Base-by-base conservation (phyloP, 2,888 invertebrate species). In the Phorcus lineatus region DNA sequence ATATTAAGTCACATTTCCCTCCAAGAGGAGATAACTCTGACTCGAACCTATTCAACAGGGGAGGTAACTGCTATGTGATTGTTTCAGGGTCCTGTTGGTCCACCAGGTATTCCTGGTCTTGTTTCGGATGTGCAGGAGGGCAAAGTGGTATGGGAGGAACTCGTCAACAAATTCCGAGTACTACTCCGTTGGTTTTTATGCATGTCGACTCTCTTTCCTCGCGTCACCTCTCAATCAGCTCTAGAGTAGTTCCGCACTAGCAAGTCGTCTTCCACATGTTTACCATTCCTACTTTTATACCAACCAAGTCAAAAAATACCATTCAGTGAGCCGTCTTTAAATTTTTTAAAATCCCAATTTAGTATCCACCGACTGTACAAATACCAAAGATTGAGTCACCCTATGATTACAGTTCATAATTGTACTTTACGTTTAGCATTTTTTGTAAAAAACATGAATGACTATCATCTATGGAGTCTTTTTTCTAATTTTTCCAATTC, bases 151-250 rank as follows among this genome's bases (percentile, higher is more conserved):
- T 84, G 83, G 82, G 84, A 81, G 22, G 83, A 84, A 47, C 62
- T 85, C 55, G 81, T 84, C 57, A 82, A 85, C 78, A 79, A 83
- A 67, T 82, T 88, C 85, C 88, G 87, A 90, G 89, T 90, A 90
- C 90, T 87, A 85, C 88, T 88, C 88, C 88, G 82, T 85, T 83
- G 70, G 70, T 70, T 70, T 70, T 70, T 40, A n/a, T 70, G 70
- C 70, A 70, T 70, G 70, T 62, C 24, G 24, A 28, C 62, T 62
- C 28, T 57, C 57, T 19, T 3, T 28, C 62, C 62, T 24, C 16
- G 62, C 28, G 62, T 24, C 62, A 28, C 28, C 17, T 62, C 28
- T 24, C 16, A 24, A 24, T 28, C 28, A n/a, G 70, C 70, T 36
- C 19, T 70, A 70, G 70, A 36, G 36, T 70, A 70, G 70, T 31